Conservation (phyloP, 2,888 invertebrate genomes). For the Hermaeophaga mercurialis region DNA sequence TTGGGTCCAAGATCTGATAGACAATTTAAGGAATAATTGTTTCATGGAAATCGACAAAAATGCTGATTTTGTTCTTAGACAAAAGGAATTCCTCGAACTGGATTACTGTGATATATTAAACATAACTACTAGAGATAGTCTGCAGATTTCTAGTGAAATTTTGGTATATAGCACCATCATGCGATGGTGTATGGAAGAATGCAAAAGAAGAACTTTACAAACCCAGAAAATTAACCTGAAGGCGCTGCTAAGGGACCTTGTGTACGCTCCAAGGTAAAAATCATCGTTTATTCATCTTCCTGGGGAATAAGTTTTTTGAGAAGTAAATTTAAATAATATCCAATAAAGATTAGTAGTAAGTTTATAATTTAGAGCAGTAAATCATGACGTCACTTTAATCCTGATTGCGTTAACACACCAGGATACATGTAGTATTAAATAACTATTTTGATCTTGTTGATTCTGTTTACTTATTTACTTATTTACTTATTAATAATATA, state of each 20-base stretch:
- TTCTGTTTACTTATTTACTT: too few species aligned
- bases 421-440: too few species aligned
- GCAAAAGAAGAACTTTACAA: conserved; percentile 61
- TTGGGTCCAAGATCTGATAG: conserved; percentile 58
- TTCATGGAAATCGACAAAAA: conserved; percentile 66
- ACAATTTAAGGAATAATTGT: conserved; percentile 70
- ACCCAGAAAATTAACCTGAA: conserved; percentile 61
- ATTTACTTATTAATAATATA: too few species aligned
- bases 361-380: too few species aligned
- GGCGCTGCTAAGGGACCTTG: conserved; percentile 56
- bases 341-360: too few species aligned
- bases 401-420: too few species aligned
- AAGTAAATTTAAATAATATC: too few species aligned
- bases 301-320: too few species aligned
- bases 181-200: conserved; percentile 65
- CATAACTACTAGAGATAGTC: conserved; percentile 70
- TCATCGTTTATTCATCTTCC: too few species aligned
- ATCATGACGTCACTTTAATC: too few species aligned
- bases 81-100: conserved; percentile 66
- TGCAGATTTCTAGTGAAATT: conserved; percentile 68
- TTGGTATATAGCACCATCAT: conserved; percentile 68
- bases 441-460: too few species aligned
- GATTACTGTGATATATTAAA: conserved; percentile 67
- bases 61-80: conserved; percentile 62
- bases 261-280: conserved; percentile 50